Percentiles rank a stretch among this genome's conserved stretches.
Conservation (phyloP, 2,797 vertebrate genomes). For the Coilia nasus region DNA sequence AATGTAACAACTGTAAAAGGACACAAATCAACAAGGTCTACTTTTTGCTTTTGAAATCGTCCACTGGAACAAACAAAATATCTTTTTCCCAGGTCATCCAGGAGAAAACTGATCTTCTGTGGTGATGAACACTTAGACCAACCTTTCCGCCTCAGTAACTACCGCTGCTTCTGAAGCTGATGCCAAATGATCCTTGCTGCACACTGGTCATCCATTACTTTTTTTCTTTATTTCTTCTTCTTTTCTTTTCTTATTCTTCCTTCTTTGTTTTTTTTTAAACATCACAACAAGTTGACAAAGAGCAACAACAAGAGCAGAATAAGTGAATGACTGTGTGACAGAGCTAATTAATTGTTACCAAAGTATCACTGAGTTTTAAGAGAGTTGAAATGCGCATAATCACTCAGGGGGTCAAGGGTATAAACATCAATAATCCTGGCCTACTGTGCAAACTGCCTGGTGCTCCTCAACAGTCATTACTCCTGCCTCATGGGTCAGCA, state of each 20-base stretch:
- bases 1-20: background rate
- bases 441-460: conserved; percentile 14
- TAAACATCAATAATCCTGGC: conserved; percentile 28
- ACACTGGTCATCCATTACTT: background rate
- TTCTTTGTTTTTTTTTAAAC: too few species aligned
- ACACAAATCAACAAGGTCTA: background rate
- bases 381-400: conserved; percentile 27
- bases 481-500: background rate
- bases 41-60: background rate
- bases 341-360: background rate
- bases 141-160: background rate
- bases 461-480: background rate
- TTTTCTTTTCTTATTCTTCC: too few species aligned
- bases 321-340: background rate
- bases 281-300: background rate
- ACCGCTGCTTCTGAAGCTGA: background rate
- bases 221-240: background rate
- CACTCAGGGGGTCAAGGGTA: background rate
- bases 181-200: conserved; percentile 9
- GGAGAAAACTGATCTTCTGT: background rate
- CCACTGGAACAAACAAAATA: background rate
- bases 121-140: background rate
- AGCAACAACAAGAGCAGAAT: background rate
- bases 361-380: background rate
- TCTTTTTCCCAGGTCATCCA: background rate